Evolutionary conservation across 2,888 invertebrate genomes (phyloP), one percentile per base, ranked within the genome.

Genomic region (Siphlonurus alternatus): DNA sequence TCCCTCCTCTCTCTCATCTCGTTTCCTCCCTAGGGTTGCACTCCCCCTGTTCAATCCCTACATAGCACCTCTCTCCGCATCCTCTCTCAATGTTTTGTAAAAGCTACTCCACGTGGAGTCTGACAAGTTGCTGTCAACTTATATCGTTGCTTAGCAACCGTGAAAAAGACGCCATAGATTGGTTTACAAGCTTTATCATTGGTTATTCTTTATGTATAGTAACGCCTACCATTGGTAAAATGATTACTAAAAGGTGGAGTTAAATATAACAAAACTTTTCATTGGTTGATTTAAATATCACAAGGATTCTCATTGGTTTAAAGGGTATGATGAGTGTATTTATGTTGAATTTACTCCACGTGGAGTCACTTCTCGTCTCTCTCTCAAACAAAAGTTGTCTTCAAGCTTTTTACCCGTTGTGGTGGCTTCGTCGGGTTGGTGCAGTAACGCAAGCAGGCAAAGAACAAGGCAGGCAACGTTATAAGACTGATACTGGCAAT

Each of bases 91-190:
- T 56, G 56, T 56, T 56, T 22, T 56, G 19, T 56, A 22, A 38
- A 38, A 38, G 56, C 56, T 64, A 67, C 66, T 68, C 69, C 69
- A 68, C 69, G 69, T 69, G 69, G 69, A 69, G 66, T 67, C 23
- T 56, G 67, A 69, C 64, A 61, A 20, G 61, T 25, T 20, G 53
- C 65, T 61, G 66, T 65, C 67, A 64, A 23, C 25, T 24, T 19
- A 23, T 60, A 53, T 65, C 65, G 69, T 69, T 69, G 68, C 69
- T 63, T 65, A 66, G 69, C 67, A 69, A 69, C 69, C 64, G 64
- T 61, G 64, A 63, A 66, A 67, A 69, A 67, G 67, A 65, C 64
- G 66, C 56, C 53, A 62, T 53, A 61, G 66, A 68, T 68, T 68
- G 69, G 68, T 63, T 62, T 60, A 63, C 25, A 59, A 65, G 56